Evolutionary conservation across 2,888 invertebrate species (phyloP).

Genomic region (Diadromus collaris): DNA sequence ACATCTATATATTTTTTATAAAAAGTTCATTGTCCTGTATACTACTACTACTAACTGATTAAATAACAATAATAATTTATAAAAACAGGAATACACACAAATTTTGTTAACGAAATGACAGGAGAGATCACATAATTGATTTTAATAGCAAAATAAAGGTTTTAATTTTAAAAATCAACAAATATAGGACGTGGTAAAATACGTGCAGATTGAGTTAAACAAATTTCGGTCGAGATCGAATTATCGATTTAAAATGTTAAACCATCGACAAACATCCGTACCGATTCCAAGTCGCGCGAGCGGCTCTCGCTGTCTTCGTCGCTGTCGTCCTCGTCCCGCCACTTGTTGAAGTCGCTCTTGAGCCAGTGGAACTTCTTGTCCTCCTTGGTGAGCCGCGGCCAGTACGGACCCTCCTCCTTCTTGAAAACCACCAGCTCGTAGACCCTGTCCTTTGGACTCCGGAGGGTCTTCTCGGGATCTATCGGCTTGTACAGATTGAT

Average conservation of each 20-base stretch:
- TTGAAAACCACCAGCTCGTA: slow-evolving; percentile 89
- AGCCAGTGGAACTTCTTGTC: slow-evolving; percentile 96
- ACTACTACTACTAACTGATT: no score
- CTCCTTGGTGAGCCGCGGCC: slow-evolving; percentile 94
- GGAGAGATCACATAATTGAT: not conserved
- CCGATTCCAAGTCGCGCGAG: slow-evolving; percentile 73
- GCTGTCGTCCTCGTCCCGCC: slow-evolving; percentile 98
- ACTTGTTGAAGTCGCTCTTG: slow-evolving; percentile 98
- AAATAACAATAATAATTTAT: no score
- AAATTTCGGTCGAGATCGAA: not conserved
- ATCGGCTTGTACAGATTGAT: slow-evolving; percentile 92
- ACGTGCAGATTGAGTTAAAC: not conserved
- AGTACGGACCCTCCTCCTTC: slow-evolving; percentile 87
- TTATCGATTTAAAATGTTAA: no score
- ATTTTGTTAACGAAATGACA: not conserved
- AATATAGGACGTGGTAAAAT: not conserved
- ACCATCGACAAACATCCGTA: slow-evolving; percentile 42
- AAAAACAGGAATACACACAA: not conserved
- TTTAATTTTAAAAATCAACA: not conserved
- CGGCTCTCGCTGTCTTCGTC: slow-evolving; percentile 85
- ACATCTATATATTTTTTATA: no score
- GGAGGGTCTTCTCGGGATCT: slow-evolving; percentile 88
- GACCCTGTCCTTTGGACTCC: slow-evolving; percentile 87
- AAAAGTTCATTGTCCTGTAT: no score
- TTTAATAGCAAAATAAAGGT: no score